Base-by-base conservation (phyloP, 2,113 vertebrate species). In the Tetrao urogallus region DNA sequence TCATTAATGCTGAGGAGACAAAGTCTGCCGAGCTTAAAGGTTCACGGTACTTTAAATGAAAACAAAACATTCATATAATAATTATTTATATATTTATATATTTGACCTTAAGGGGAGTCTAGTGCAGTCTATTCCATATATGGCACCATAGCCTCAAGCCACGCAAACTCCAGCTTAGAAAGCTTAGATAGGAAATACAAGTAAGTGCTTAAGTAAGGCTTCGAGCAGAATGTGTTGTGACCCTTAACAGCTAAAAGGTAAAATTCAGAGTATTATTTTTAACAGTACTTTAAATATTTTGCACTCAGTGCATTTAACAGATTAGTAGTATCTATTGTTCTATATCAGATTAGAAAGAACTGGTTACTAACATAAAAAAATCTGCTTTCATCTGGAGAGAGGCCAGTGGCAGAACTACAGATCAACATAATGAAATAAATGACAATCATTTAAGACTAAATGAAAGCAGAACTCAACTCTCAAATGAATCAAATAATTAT, bases 11-110 rank as follows among this genome's bases (percentile, higher is more conserved):
- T 43, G 34, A 82, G 56, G 16, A 78, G 24, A 45, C 25, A 66
- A 87, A 90, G 60, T 70, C 60, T 93, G 85, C 34, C 69, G 80
- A 80, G 82, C 79, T 91, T 75, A 70, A 60, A 93, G 56, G 32
- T 22, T 83, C 75, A 75, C 25, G 28, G 79, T 50, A 50, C 47
- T 89, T 74, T 28, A 63, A 88, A 90, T 84, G 25, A 82, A 2
- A 34, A 18, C n/a, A 54, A 56, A 64, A 47, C 2, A 64, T 42
- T 2, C 12, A 40, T 21, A 57, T 30, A 82, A 56, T 12, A 20
- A 61, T 56, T 3, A 27, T 42, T 52, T 27, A 64, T 20, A 25
- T 34, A 72, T 20, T 25, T 36, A 42, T 8, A 10, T 34, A 60
- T 69, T 72, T 75, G 28, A 84, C 47, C 30, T 69, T 40, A 34